A percentile compares a stretch with the other conserved stretches of the same genome.
Evolutionary conservation across 2,888 invertebrate species (phyloP).

Genomic region (Agrotis ipsilon): DNA sequence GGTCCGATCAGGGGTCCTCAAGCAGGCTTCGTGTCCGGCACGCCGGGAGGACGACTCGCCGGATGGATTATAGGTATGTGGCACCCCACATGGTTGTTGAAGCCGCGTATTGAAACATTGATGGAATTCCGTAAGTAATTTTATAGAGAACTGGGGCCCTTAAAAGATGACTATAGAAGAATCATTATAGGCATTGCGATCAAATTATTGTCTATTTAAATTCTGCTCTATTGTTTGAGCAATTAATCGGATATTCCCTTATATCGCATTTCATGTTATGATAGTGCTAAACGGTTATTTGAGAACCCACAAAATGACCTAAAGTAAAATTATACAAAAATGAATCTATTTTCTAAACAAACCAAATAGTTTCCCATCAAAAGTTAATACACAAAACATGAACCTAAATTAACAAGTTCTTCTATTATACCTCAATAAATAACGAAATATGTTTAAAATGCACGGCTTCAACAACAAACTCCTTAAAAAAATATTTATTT

Average conservation of each 20-base stretch:
- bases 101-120: conserved; percentile 14
- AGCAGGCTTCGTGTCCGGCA: conserved; percentile 88
- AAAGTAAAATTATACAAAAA: not conserved
- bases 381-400: not conserved
- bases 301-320: no score
- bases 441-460: not conserved
- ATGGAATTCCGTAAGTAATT: not conserved
- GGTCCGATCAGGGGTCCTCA: conserved; percentile 85
- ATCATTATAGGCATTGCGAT: no score
- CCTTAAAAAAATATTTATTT: conserved; percentile 8
- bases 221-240: no score
- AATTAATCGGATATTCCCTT: no score
- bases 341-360: not conserved
- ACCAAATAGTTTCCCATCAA: not conserved
- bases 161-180: no score
- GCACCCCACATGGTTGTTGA: not conserved
- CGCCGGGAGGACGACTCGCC: conserved; percentile 89
- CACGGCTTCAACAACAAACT: conserved; percentile 1
- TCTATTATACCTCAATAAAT: not conserved
- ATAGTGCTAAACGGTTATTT: no score
- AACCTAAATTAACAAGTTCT: not conserved
- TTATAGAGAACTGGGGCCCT: no score
- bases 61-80: conserved; percentile 92
- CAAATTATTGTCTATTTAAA: no score
- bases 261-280: no score